Evolutionary conservation across 2,113 vertebrate genomes (phyloP), one percentile per base, ranked within the genome.

Genomic region (Crotalus horridus): DNA sequence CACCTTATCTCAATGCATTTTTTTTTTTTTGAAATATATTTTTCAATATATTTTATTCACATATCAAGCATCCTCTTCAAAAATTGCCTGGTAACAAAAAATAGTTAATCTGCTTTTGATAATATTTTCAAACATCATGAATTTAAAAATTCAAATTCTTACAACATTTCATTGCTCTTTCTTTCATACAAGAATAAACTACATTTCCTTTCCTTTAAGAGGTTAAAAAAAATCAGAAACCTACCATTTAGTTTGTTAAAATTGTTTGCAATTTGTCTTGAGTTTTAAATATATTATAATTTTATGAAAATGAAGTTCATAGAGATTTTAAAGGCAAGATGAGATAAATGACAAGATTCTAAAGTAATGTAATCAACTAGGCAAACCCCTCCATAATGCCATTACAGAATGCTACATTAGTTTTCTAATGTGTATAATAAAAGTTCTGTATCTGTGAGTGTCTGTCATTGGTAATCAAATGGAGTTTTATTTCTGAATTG

Each of bases 271-370:
- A 87, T 58, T 58, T 88, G 3, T 56, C 93, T 54, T 91, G 39
- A 56, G 5, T 21, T 85, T n/a, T n/a, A 54, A 85, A 54, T 24
- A 85, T 10, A 58, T 24, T 89, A 29, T 53, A n/a, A 1, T 64
- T 93, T 24, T 58, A n/a, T n/a, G 0, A 64, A 91, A 91, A 89
- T 51, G 43, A 6, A 91, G 8, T 86, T 86, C 90, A 93, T 89
- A 13, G 26, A 88, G 29, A 89, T 91, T 55, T 74, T 92, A 46
- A 15, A 20, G 15, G 15, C 13, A 3, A n/a, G n/a, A 24, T 10
- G 87, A 91, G 20, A 88, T 87, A 88, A 95, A 90, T 74, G 2
- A n/a, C 33, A 90, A 21, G 0, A 3, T 74, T 92, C 59, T 89
- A 61, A 39, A 64, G 11, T 90, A 55, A 85, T 64, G 61, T 53